Conservation (phyloP, 2,797 vertebrate genomes). For the Steatocranus sp. region DNA sequence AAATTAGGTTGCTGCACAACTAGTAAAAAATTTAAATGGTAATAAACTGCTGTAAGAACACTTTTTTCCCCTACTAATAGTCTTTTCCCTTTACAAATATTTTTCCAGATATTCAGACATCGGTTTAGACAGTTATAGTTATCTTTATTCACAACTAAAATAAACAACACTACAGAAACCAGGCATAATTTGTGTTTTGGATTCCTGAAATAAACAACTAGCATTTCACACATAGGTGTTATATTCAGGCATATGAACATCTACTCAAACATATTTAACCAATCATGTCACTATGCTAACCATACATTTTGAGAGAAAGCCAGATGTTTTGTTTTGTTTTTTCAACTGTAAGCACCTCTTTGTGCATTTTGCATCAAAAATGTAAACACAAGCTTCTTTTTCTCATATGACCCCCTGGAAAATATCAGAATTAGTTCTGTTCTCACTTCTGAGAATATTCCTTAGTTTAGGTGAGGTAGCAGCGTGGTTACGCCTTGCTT, state of each 20-base stretch:
- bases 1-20: neutral
- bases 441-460: neutral
- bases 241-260: neutral
- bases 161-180: accelerated
- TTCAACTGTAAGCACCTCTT: neutral
- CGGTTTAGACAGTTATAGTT: neutral
- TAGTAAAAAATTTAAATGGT: neutral
- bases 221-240: neutral
- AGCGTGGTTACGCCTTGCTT: neutral
- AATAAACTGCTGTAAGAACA: neutral
- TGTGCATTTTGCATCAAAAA: neutral
- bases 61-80: neutral
- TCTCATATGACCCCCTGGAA: neutral
- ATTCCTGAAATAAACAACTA: neutral
- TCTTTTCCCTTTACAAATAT: neutral
- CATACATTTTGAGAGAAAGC: neutral
- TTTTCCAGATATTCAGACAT: neutral
- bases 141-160: neutral
- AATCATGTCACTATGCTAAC: neutral
- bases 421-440: neutral
- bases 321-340: neutral
- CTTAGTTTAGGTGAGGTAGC: neutral
- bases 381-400: neutral
- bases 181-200: neutral
- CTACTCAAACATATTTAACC: neutral